Evolutionary conservation across 2,797 vertebrate species (phyloP), one percentile per base, ranked within the genome.

Genomic region (Sebastes goodei): DNA sequence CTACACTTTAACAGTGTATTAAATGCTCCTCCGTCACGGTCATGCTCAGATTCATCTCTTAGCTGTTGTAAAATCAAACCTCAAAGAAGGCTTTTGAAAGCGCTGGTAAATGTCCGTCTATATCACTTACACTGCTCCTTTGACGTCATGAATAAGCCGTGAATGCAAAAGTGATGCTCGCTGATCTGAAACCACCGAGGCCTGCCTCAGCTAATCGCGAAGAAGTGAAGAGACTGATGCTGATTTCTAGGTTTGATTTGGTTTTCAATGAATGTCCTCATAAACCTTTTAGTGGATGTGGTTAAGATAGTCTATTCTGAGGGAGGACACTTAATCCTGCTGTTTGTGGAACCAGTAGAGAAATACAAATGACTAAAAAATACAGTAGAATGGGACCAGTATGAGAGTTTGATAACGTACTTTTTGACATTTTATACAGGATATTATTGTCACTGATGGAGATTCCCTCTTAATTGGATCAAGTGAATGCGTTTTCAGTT

Each of bases 41-140:
- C 21, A 55, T 9, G 32, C 42, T 62, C 7, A 56, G 56, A 68
- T 42, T 10, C 12, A 20, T 38, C 30, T 62, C 52, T 63, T n/a
- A 4, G 21, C 65, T 69, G 10, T 33, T 32, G 60, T 74, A 35
- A 76, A 81, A 59, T 80, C 25, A 57, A 72, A 74, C 32, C 32
- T 81, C 30, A 67, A 60, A 70, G 42, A 33, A 33, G n/a, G 49
- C 80, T 9, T 77, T 15, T 76, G 7, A 80, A 69, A 76, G 69
- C 20, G 8, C 10, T 49, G 10, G 3, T 57, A n/a, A 74, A 62
- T 1, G 35, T 5, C 1, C 3, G 57, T 73, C 73, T 63, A 76
- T 76, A 56, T 38, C 38, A 63, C 42, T 85, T 46, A 49, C 21
- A n/a, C 27, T 21, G 74, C 7, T 32, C 32, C 53, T 35, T 57